Conservation (phyloP, 2,113 vertebrate species). For the Boulengeromyrus knoepffleri region DNA sequence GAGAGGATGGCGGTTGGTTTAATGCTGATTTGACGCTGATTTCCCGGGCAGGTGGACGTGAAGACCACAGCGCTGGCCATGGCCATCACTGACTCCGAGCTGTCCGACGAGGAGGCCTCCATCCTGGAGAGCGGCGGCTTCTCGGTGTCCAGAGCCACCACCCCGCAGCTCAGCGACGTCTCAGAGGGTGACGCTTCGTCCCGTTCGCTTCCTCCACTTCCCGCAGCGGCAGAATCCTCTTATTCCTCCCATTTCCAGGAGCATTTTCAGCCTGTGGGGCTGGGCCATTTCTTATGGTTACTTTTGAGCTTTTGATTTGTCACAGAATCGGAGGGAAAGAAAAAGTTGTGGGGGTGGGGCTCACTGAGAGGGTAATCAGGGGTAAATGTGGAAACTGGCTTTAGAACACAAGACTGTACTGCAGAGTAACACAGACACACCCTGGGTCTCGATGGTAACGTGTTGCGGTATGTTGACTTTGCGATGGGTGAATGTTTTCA, state of each 20-base stretch:
- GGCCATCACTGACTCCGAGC: slow-evolving; percentile 94
- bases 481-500: not conserved
- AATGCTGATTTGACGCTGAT: not conserved
- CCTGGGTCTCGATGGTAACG: not conserved
- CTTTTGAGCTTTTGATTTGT: not conserved
- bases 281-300: not conserved
- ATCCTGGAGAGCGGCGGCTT: slow-evolving; percentile 96
- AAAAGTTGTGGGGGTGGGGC: not conserved
- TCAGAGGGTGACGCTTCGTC: slow-evolving; percentile 73
- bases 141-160: slow-evolving; percentile 92
- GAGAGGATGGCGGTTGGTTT: too few species aligned
- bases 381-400: not conserved
- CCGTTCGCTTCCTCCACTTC: not conserved
- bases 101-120: slow-evolving; percentile 94
- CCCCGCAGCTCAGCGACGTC: slow-evolving; percentile 85
- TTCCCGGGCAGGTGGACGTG: slow-evolving; percentile 57
- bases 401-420: too few species aligned
- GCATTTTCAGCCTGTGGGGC: not conserved
- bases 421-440: not conserved
- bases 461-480: not conserved
- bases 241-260: not conserved
- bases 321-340: not conserved
- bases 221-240: not conserved
- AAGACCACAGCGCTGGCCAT: slow-evolving; percentile 89
- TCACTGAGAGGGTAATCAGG: not conserved